Percentiles rank a stretch among this genome's conserved stretches.
These are phyloP conservation scores for Perdita meconis DNA, from an alignment of 2,888 invertebrate genomes.

Conservation along the genomic window DNA sequence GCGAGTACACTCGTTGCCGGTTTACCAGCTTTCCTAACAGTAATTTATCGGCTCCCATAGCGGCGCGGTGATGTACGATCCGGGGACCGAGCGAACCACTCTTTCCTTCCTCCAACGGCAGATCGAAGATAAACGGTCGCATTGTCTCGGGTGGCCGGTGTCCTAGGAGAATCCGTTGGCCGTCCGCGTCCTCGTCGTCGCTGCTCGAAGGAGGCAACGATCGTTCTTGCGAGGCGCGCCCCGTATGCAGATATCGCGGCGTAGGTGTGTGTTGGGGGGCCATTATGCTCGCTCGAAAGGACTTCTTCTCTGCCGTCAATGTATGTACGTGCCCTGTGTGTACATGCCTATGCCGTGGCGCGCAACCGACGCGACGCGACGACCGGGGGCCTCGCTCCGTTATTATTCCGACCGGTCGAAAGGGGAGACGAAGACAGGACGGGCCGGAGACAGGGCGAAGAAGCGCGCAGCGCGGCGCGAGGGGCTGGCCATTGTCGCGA, in stretches of 20 bases:
- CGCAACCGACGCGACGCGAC: conserved; percentile 39
- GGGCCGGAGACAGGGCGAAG: neutral
- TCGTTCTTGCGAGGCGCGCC: conserved; percentile 68
- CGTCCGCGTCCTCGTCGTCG: conserved; percentile 56
- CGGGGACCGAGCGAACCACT: conserved; percentile 42
- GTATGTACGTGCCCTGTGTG: conserved; percentile 27
- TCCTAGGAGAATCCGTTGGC: conserved; percentile 59
- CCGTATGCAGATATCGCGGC: conserved; percentile 66
- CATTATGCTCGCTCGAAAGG: conserved; percentile 71
- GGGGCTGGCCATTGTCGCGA: conserved; percentile 68
- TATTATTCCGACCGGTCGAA: conserved; percentile 62
- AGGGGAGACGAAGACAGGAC: conserved; percentile 23
- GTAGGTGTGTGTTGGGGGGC: conserved; percentile 66
- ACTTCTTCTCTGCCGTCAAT: conserved; percentile 49
- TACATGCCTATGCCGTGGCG: conserved; percentile 47
- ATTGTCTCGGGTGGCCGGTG: conserved; percentile 66
- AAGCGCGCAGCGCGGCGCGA: neutral
- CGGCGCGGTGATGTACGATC: conserved; percentile 66
- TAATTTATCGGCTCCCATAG: conserved; percentile 68
- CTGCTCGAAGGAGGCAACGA: conserved; percentile 63
- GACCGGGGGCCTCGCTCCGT: conserved; percentile 59
- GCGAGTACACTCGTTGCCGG: conserved; percentile 62
- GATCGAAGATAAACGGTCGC: conserved; percentile 73
- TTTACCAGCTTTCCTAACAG: conserved; percentile 66
- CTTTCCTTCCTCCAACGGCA: conserved; percentile 59